These are phyloP conservation scores for Ischnura elegans DNA, from an alignment of 2,888 invertebrate genomes.

Conservation along the genomic window DNA sequence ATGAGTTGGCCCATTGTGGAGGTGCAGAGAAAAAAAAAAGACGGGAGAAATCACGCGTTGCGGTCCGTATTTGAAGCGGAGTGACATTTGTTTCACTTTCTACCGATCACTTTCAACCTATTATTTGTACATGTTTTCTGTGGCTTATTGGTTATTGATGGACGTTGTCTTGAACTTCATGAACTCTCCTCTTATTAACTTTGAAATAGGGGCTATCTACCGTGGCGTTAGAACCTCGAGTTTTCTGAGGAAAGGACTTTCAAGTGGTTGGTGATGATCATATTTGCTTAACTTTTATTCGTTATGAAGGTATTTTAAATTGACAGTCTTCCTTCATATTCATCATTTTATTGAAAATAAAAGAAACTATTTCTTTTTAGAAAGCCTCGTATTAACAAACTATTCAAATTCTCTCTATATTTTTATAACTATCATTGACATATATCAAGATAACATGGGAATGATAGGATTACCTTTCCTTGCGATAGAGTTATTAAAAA, in stretches of 20 bases:
- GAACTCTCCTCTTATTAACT: not conserved
- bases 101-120: not conserved
- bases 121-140: not conserved
- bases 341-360: too few species aligned
- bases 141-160: not conserved
- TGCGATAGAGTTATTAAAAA: too few species aligned
- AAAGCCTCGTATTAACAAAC: too few species aligned
- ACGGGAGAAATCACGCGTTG: not conserved
- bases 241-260: not conserved
- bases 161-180: not conserved
- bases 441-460: too few species aligned
- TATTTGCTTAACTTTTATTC: too few species aligned
- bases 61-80: constrained; percentile 10
- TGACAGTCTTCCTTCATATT: too few species aligned
- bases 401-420: too few species aligned
- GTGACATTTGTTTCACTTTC: constrained; percentile 54
- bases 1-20: not conserved
- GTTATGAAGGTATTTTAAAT: too few species aligned
- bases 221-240: not conserved
- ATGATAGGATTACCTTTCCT: too few species aligned
- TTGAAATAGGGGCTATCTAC: not conserved
- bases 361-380: too few species aligned
- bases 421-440: too few species aligned
- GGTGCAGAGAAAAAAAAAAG: not conserved
- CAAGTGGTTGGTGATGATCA: too few species aligned